phyloP scores from a whole-genome alignment of 2,888 invertebrate species.

The Ormyrus nitidulus region DNA sequence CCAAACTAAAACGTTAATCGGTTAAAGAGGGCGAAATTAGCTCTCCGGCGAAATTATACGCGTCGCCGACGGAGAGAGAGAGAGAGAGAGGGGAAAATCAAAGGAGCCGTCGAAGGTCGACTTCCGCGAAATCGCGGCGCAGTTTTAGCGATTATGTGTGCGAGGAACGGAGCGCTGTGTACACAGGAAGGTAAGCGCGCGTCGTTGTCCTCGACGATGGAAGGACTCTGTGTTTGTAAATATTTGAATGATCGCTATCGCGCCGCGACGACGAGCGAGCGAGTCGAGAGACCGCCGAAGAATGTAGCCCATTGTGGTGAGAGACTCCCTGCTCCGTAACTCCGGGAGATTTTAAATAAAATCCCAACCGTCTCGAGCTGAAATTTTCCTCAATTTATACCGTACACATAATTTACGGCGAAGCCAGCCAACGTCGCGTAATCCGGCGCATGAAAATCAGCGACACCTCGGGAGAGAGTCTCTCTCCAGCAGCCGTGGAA shows the following conservation, averaged over 20 bases:
- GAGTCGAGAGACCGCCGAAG: conserved; percentile 7
- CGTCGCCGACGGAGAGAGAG: neutral
- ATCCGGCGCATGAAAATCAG: no score
- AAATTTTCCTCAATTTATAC: neutral
- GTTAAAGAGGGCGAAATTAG: no score
- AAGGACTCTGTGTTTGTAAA: conserved; percentile 40
- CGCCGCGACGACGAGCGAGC: neutral
- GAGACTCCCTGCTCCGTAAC: no score
- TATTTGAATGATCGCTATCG: conserved; percentile 32
- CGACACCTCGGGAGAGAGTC: no score
- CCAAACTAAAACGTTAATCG: no score
- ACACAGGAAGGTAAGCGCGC: neutral
- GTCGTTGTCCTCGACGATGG: conserved; percentile 24
- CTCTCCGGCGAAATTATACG: no score
- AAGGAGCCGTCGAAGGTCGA: conserved; percentile 37
- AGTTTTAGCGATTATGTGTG: no score
- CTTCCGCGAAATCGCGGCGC: conserved; percentile 24
- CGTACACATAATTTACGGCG: neutral
- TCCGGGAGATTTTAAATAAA: neutral
- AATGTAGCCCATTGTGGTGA: conserved; percentile 10
- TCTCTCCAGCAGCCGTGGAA: no score
- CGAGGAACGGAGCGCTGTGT: no score
- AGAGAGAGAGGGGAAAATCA: conserved; percentile 6
- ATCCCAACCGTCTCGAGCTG: neutral
- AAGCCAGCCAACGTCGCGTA: no score